phyloP scores from a whole-genome alignment of 1,140 invertebrate species.

The Centruroides vittatus region DNA sequence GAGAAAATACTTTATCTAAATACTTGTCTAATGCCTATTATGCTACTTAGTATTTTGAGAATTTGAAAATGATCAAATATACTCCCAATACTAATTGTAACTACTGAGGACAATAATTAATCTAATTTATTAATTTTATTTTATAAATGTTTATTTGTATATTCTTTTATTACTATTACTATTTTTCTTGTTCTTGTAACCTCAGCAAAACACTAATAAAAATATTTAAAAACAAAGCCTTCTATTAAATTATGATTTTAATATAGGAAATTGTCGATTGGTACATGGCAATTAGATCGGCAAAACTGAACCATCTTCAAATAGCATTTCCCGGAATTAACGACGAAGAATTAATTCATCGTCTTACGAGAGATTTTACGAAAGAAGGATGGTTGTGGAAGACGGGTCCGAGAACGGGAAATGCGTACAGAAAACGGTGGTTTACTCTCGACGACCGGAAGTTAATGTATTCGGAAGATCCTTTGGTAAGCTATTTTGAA shows the following conservation, averaged over 20 bases:
- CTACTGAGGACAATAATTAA: too few species aligned
- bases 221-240: too few species aligned
- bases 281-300: slow-evolving; percentile 74
- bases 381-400: slow-evolving; percentile 76
- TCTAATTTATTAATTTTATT: too few species aligned
- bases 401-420: slow-evolving; percentile 60
- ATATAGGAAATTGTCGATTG: slow-evolving; percentile 35
- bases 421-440: slow-evolving; percentile 70
- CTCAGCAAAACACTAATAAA: too few species aligned
- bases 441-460: slow-evolving; percentile 77
- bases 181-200: too few species aligned
- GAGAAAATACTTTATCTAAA: background rate
- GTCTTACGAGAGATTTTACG: slow-evolving; percentile 61
- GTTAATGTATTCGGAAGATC: slow-evolving; percentile 80
- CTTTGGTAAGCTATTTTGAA: slow-evolving; percentile 38
- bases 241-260: too few species aligned
- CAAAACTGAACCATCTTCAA: slow-evolving; percentile 61
- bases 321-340: slow-evolving; percentile 65
- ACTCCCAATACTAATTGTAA: too few species aligned
- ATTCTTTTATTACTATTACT: too few species aligned
- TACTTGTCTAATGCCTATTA: background rate
- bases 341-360: slow-evolving; percentile 55
- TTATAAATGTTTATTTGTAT: too few species aligned
- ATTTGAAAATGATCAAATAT: too few species aligned
- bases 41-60: too few species aligned